A percentile compares a stretch with the other conserved stretches of the same genome.
These are phyloP conservation scores for Petrocephalus zakoni DNA, from an alignment of 2,113 vertebrate genomes.

Conservation along the genomic window DNA sequence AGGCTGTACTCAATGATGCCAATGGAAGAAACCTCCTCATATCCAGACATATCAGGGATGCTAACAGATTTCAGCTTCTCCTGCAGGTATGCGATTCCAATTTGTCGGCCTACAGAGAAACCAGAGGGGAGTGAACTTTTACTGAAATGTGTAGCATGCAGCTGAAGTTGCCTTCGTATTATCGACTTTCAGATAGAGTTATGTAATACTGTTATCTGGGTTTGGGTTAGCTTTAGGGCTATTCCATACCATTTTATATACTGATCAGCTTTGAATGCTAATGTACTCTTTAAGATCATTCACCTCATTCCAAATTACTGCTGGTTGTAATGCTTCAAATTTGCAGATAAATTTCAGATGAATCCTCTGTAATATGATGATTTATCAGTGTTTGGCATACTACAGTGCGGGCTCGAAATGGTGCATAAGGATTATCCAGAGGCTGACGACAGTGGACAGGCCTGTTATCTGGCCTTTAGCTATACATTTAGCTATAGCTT, in stretches of 20 bases:
- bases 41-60: conserved; percentile 57
- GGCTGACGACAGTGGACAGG: background rate
- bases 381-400: background rate
- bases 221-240: background rate
- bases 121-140: background rate
- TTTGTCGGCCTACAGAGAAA: conserved; percentile 46
- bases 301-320: background rate
- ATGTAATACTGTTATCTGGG: background rate
- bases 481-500: background rate
- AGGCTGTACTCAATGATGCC: conserved; percentile 61
- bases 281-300: background rate
- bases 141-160: conserved; percentile 48
- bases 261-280: background rate
- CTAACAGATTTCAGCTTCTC: conserved; percentile 49
- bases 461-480: background rate
- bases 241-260: no score
- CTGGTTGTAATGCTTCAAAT: conserved; percentile 35
- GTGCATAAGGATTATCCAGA: background rate
- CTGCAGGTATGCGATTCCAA: conserved; percentile 51
- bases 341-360: conserved; percentile 36
- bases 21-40: conserved; percentile 41
- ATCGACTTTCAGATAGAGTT: background rate
- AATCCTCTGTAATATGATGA: no score
- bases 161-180: no score
- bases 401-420: background rate